These are phyloP conservation scores for Dendrolimus houi DNA, from an alignment of 2,888 invertebrate genomes.

Conservation along the genomic window DNA sequence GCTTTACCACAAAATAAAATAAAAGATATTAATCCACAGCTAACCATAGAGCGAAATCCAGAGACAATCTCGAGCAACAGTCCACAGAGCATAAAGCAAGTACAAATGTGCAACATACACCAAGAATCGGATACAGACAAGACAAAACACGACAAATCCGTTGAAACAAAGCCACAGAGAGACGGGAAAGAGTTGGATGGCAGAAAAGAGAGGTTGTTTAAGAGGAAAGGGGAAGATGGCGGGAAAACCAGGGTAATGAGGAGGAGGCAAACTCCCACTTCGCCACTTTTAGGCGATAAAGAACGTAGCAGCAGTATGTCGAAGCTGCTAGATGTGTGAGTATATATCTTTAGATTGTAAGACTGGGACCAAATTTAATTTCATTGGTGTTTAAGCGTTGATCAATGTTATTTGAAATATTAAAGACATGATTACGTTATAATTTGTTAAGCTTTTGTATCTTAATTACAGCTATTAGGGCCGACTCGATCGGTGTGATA, in stretches of 20 bases:
- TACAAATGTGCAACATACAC: slow-evolving; percentile 19
- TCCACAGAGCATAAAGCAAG: slow-evolving; percentile 12
- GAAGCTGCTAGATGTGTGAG: slow-evolving; percentile 83
- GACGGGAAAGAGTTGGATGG: slow-evolving; percentile 56
- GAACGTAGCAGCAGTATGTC: slow-evolving; percentile 92
- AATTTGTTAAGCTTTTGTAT: too few relatives aligned
- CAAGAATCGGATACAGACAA: slow-evolving; percentile 10
- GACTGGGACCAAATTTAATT: background rate
- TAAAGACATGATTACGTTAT: too few relatives aligned
- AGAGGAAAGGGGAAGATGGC: slow-evolving; percentile 58
- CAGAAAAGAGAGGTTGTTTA: slow-evolving; percentile 58
- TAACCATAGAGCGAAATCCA: slow-evolving; percentile 94
- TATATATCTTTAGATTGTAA: slow-evolving; percentile 12
- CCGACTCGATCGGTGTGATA: too few relatives aligned
- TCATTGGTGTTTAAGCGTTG: background rate
- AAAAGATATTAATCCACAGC: slow-evolving; percentile 44
- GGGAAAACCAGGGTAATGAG: slow-evolving; percentile 46
- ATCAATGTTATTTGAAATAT: too few relatives aligned
- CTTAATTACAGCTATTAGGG: too few relatives aligned
- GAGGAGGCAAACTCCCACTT: slow-evolving; percentile 48
- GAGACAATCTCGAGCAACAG: slow-evolving; percentile 64
- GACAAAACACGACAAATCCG: slow-evolving; percentile 6
- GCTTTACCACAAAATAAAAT: too few relatives aligned
- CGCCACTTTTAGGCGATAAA: slow-evolving; percentile 78
- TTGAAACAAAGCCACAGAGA: slow-evolving; percentile 23